Percentiles rank a stretch among this genome's conserved stretches.
phyloP scores from a whole-genome alignment of 1,140 invertebrate genomes.

The Pectinophora gossypiella region DNA sequence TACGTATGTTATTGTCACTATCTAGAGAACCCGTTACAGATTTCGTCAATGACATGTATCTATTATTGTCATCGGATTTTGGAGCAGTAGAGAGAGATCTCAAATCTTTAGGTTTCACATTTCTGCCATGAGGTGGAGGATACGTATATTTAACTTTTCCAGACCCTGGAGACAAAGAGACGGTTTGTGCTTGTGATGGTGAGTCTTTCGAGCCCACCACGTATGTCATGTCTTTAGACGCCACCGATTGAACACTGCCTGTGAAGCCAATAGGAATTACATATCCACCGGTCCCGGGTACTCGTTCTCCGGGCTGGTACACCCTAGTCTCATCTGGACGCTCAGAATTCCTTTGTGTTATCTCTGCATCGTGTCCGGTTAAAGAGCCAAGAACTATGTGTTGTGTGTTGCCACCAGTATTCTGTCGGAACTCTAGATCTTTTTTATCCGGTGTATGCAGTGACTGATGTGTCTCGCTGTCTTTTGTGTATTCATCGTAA shows the following conservation, averaged over 20 bases:
- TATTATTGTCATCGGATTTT: constrained; percentile 52
- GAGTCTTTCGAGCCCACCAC: constrained; percentile 74
- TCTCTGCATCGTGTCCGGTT: constrained; percentile 70
- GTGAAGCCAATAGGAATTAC: constrained; percentile 81
- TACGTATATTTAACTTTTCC: constrained; percentile 72
- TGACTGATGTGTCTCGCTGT: constrained; percentile 50
- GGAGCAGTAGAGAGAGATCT: constrained; percentile 43
- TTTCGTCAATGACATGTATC: constrained; percentile 84
- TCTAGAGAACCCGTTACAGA: constrained; percentile 83
- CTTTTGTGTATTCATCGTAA: constrained; percentile 62
- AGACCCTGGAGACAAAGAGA: constrained; percentile 75
- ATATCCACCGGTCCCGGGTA: constrained; percentile 79
- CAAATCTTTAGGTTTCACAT: constrained; percentile 61
- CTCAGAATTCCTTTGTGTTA: constrained; percentile 68
- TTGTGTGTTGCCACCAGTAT: constrained; percentile 64
- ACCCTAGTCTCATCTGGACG: constrained; percentile 70
- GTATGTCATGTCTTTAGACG: constrained; percentile 76
- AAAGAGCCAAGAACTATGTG: constrained; percentile 75
- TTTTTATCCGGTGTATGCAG: constrained; percentile 51
- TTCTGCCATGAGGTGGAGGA: constrained; percentile 44
- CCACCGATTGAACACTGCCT: constrained; percentile 78
- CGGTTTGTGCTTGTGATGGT: constrained; percentile 80
- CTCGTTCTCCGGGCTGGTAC: constrained; percentile 78
- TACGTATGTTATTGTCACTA: constrained; percentile 76
- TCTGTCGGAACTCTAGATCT: constrained; percentile 60